Evolutionary conservation across 2,113 vertebrate species (phyloP), one percentile per base, ranked within the genome.

Genomic region (Corapipo altera): DNA sequence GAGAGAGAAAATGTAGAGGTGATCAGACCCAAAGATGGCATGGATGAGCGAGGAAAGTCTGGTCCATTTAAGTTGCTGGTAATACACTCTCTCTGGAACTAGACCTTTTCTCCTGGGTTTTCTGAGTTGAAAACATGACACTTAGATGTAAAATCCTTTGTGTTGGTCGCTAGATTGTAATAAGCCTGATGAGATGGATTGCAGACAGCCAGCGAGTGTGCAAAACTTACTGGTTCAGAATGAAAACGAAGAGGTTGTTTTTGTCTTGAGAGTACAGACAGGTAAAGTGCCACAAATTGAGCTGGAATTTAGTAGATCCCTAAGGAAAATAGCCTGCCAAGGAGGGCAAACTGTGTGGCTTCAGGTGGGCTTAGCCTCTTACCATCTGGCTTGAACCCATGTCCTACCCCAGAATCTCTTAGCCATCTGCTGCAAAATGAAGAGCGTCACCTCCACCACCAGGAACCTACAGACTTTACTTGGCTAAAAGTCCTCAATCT

Each of bases 171-270:
- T 20, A 48, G 33, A 71, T 37, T 11, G 48, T 37, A 84, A 69
- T 41, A 86, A 89, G 27, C 15, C 10, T 1, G 1, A 14, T 57
- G 35, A 91, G 55, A 85, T 37, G 15, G 33, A 61, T 26, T 52
- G 27, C 41, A 80, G 46, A 6, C 23, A 9, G 4, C 8, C 8
- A 75, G 11, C 0, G 7, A 44, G 27, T 2, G 0, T 28, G 17
- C 18, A 66, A 58, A 80, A 80, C 6, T 57, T 32, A 52, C 15
- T 44, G 33, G 21, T 80, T 83, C 67, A 39, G 88, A 83, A 67
- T 52, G 61, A 27, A 95, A 92, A 76, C 28, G 4, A 54, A 88
- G 61, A 48, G 5, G 22, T 8, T 13, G 22, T 2, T 57, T 88
- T 44, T 64, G 12, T 55, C 44, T 61, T 58, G 49, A 64, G n/a